Conservation (phyloP, 2,797 vertebrate genomes). For the Podargus strigoides region DNA sequence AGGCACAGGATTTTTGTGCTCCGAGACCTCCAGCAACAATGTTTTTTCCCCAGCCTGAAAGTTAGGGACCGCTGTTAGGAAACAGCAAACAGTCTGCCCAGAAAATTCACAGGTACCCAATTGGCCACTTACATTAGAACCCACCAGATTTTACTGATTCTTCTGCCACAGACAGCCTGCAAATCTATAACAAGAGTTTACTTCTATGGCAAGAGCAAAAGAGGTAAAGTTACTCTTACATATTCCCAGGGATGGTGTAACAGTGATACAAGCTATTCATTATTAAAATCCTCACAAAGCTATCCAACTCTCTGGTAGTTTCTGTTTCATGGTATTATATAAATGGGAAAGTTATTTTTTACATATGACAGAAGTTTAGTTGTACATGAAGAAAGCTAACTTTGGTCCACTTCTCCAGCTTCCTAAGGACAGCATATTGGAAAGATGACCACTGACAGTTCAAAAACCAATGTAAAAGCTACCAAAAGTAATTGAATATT, state of each 20-base stretch:
- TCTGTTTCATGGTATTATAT: slow-evolving; percentile 33
- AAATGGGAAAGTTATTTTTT: slow-evolving; percentile 9
- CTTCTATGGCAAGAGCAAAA: slow-evolving; percentile 1
- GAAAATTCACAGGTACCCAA: slow-evolving; percentile 18
- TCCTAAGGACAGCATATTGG: slow-evolving; percentile 30
- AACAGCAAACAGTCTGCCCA: slow-evolving; percentile 15
- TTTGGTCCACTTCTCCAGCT: slow-evolving; percentile 73
- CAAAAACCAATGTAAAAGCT: slow-evolving; percentile 53
- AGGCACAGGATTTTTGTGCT: slow-evolving; percentile 73
- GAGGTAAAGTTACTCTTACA: slow-evolving; percentile 40
- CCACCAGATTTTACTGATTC: slow-evolving; percentile 47
- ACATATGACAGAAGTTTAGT: slow-evolving; percentile 39
- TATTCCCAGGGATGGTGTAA: slow-evolving; percentile 20
- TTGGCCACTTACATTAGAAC: slow-evolving; percentile 42
- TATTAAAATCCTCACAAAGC: slow-evolving; percentile 60
- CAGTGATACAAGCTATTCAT: slow-evolving; percentile 45
- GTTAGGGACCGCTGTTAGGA: neutral
- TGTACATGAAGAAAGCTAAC: slow-evolving; percentile 56
- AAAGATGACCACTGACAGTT: slow-evolving; percentile 4
- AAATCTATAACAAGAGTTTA: slow-evolving; percentile 17
- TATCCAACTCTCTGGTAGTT: slow-evolving; percentile 16
- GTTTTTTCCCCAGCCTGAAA: slow-evolving; percentile 10
- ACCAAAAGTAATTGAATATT: slow-evolving; percentile 67
- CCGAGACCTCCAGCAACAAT: slow-evolving; percentile 32
- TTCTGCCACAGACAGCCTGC: neutral